These are phyloP conservation scores for Porites evermanni DNA, from an alignment of 92 coral and sea anemone genomes.

Conservation along the genomic window DNA sequence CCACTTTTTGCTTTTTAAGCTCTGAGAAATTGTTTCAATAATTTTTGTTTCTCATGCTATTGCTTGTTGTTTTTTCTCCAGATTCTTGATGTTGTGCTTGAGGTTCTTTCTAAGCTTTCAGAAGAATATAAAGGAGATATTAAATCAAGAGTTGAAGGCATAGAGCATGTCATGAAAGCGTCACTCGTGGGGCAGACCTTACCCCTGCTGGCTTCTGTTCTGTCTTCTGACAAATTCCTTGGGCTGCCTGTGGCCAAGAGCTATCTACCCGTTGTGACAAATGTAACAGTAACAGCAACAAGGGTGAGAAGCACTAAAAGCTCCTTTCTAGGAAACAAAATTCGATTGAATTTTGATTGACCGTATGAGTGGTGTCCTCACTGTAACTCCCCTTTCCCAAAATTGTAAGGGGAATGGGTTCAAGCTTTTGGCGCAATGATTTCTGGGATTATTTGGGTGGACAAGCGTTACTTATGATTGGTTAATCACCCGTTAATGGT, in stretches of 20 bases:
- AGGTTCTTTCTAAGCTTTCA: slow-evolving; percentile 73
- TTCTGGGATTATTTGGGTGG: too few species aligned
- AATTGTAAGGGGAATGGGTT: too few species aligned
- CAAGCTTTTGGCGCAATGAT: too few species aligned
- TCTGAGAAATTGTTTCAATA: too few species aligned
- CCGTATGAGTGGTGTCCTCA: too few species aligned
- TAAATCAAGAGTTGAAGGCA: slow-evolving; percentile 59
- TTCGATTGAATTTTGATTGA: not conserved
- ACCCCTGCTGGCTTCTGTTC: slow-evolving; percentile 78
- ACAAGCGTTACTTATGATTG: too few species aligned
- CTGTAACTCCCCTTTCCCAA: too few species aligned
- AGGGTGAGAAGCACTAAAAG: slow-evolving; percentile 59
- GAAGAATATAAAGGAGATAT: slow-evolving; percentile 42
- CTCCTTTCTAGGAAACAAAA: too few species aligned
- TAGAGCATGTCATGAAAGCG: slow-evolving; percentile 80
- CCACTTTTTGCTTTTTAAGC: not conserved
- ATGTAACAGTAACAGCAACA: slow-evolving; percentile 77
- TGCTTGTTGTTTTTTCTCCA: not conserved
- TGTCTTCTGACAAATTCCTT: slow-evolving; percentile 80
- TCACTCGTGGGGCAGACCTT: slow-evolving; percentile 81
- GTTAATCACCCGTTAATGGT: too few species aligned
- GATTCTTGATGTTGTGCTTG: slow-evolving; percentile 78
- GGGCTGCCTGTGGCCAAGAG: slow-evolving; percentile 73
- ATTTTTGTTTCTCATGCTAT: too few species aligned
- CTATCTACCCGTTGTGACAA: slow-evolving; percentile 69